phyloP scores from a whole-genome alignment of 2,113 vertebrate genomes.

The Ciconia maguari region DNA sequence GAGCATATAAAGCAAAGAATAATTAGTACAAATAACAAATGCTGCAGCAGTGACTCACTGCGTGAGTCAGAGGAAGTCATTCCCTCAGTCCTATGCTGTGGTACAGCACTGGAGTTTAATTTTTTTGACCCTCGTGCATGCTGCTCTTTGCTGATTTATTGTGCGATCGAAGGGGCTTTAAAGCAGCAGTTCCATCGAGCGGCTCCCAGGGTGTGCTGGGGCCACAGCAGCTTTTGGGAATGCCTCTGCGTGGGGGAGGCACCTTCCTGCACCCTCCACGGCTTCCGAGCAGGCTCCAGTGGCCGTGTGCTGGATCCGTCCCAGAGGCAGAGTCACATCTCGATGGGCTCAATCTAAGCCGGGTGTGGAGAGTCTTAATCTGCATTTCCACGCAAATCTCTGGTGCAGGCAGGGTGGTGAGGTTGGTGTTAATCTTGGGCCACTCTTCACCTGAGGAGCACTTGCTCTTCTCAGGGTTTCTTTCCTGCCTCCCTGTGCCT shows the following conservation, averaged over 20 bases:
- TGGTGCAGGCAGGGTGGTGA: rapidly evolving
- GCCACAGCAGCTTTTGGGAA: not conserved
- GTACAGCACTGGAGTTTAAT: not conserved
- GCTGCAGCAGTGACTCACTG: constrained; percentile 78
- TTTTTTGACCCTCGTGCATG: not conserved
- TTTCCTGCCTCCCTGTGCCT: not conserved
- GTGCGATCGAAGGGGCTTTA: not conserved
- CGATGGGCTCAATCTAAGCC: not conserved
- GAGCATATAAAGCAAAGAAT: constrained; percentile 44
- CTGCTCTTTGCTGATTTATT: not conserved
- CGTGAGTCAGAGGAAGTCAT: constrained; percentile 68
- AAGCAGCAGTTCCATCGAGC: not conserved
- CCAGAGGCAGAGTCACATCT: not conserved
- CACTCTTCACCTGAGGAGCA: not conserved
- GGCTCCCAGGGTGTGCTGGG: not conserved
- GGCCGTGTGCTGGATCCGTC: not conserved
- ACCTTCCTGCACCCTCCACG: rapidly evolving
- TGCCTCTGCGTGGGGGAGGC: not conserved
- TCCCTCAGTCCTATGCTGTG: not conserved
- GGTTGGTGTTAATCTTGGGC: no score
- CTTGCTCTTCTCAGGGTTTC: not conserved
- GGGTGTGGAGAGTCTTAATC: not conserved
- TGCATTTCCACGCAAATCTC: not conserved
- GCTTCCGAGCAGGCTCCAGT: not conserved
- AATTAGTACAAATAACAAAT: constrained; percentile 66